Percentiles rank a stretch among this genome's conserved stretches.
These are phyloP conservation scores for Carassius auratus DNA, from an alignment of 2,113 vertebrate species.

Conservation along the genomic window DNA sequence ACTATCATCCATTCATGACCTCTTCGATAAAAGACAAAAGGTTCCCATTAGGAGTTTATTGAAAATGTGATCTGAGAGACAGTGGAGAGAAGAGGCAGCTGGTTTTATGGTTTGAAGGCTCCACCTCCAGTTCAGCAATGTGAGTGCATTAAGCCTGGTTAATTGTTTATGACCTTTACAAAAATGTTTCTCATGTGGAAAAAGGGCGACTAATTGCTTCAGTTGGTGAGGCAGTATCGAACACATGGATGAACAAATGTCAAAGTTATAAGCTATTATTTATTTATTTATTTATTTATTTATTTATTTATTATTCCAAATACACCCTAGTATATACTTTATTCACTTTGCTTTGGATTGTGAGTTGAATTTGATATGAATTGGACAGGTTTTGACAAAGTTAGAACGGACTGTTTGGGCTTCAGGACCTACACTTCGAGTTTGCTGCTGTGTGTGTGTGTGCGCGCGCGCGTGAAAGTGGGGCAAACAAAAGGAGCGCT, in stretches of 20 bases:
- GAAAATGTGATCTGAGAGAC: neutral
- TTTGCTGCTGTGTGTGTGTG: neutral
- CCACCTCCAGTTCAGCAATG: slow-evolving; percentile 2
- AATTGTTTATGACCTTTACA: slow-evolving; percentile 74
- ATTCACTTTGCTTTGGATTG: neutral
- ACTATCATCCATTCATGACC: neutral
- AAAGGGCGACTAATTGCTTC: slow-evolving; percentile 57
- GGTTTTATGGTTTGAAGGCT: slow-evolving; percentile 24
- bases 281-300: too few relatives aligned
- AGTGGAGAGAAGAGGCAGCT: neutral
- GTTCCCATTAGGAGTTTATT: slow-evolving; percentile 13
- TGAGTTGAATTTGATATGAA: neutral
- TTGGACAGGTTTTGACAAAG: neutral
- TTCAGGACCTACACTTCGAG: neutral
- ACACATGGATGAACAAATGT: neutral
- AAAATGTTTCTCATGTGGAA: slow-evolving; percentile 62
- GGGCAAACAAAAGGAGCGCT: neutral
- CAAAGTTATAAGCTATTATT: neutral
- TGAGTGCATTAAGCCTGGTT: slow-evolving; percentile 58
- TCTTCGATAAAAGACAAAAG: slow-evolving; percentile 20
- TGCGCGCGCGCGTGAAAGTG: neutral
- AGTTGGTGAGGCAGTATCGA: slow-evolving; percentile 39
- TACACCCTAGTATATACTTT: neutral
- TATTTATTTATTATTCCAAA: too few relatives aligned
- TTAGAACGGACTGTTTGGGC: neutral